phyloP scores from a whole-genome alignment of 2,888 invertebrate genomes.

The Aleiodes leptofemur region DNA sequence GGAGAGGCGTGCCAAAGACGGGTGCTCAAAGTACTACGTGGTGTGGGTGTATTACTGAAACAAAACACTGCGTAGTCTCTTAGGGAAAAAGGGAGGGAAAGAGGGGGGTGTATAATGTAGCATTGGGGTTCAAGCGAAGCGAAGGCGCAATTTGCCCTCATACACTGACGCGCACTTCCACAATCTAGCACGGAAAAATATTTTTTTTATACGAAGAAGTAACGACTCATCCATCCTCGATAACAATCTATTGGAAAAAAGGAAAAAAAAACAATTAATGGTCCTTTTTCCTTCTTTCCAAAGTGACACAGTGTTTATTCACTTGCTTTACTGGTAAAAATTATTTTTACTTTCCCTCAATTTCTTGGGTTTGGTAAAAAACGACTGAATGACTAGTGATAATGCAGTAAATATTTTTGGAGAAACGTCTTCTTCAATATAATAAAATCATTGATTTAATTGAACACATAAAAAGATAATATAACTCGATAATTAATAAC shows the following conservation, averaged over 20 bases:
- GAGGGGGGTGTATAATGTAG: constrained; percentile 59
- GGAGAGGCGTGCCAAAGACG: constrained; percentile 55
- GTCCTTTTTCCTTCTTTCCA: too few relatives aligned
- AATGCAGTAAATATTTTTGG: too few relatives aligned
- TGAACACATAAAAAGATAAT: too few relatives aligned
- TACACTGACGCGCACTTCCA: constrained; percentile 69
- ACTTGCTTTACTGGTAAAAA: background rate
- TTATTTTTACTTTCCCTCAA: background rate
- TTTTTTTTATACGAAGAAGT: constrained; percentile 1
- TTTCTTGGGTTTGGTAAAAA: too few relatives aligned
- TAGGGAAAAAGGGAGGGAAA: constrained; percentile 52
- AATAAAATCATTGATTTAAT: too few relatives aligned
- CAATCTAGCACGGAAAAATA: constrained; percentile 42
- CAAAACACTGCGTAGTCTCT: constrained; percentile 43
- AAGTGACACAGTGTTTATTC: too few relatives aligned
- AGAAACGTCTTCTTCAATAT: too few relatives aligned
- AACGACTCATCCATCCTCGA: constrained; percentile 18
- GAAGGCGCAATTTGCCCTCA: constrained; percentile 72
- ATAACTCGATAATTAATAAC: too few relatives aligned
- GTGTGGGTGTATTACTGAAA: too few relatives aligned
- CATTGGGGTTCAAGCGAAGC: constrained; percentile 60
- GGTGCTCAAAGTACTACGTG: too few relatives aligned
- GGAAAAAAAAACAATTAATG: too few relatives aligned
- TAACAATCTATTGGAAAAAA: background rate
- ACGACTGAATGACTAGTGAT: too few relatives aligned